Evolutionary conservation across 2,113 vertebrate species (phyloP).

Genomic region (Trematocara nigrifrons): DNA sequence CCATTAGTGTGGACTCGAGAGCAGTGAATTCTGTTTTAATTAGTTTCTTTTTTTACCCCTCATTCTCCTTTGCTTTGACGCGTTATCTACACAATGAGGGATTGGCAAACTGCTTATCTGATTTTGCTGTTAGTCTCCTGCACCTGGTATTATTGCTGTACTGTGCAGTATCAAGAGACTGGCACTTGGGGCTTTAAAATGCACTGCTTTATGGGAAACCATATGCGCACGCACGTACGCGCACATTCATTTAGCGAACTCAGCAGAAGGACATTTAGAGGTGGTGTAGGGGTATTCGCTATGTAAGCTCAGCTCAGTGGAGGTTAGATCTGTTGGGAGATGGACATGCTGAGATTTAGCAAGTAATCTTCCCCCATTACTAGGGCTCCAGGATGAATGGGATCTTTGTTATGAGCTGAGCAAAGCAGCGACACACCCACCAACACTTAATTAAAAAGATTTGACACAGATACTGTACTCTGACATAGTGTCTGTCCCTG

Average conservation of each 20-base stretch:
- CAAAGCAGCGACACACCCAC: slow-evolving; percentile 17
- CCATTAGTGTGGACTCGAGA: slow-evolving; percentile 58
- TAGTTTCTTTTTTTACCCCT: slow-evolving; percentile 61
- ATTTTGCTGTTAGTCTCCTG: slow-evolving; percentile 35
- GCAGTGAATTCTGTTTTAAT: slow-evolving; percentile 67
- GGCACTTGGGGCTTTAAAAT: slow-evolving; percentile 37
- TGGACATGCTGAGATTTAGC: slow-evolving; percentile 54
- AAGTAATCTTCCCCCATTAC: slow-evolving; percentile 28
- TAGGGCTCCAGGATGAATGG: slow-evolving; percentile 34
- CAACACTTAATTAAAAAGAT: slow-evolving; percentile 50
- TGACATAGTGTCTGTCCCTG: slow-evolving; percentile 19
- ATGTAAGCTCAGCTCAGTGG: slow-evolving; percentile 16
- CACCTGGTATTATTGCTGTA: slow-evolving; percentile 48
- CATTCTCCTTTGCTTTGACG: slow-evolving; percentile 39
- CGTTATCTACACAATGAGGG: slow-evolving; percentile 56
- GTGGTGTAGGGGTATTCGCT: slow-evolving; percentile 12
- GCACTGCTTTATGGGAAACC: slow-evolving; percentile 4
- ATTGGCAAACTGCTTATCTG: slow-evolving; percentile 62
- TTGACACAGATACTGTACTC: slow-evolving; percentile 37
- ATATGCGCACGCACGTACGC: slow-evolving; percentile 17
- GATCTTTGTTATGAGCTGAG: slow-evolving; percentile 41
- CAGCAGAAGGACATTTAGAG: slow-evolving; percentile 62
- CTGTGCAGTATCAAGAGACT: slow-evolving; percentile 28
- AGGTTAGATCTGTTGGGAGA: slow-evolving; percentile 49
- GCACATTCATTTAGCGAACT: slow-evolving; percentile 34